Conservation (phyloP, 2,888 invertebrate genomes). For the Hirtodrosophila duncani region DNA sequence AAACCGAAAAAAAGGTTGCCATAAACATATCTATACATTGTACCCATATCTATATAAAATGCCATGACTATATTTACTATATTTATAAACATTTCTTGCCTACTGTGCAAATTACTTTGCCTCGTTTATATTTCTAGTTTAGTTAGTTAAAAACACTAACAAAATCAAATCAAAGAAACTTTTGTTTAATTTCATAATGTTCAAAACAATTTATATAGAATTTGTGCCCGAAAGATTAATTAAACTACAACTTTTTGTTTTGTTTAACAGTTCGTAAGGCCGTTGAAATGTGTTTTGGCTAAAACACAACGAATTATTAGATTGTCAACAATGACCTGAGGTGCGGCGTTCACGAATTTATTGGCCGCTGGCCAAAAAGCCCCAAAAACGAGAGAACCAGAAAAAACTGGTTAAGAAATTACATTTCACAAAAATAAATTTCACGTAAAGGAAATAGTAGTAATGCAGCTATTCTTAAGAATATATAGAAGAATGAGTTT, state of each 20-base stretch:
- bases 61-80: no score
- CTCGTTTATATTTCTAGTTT: conserved; percentile 17
- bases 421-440: conserved; percentile 29
- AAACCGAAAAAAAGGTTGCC: no score
- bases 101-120: conserved; percentile 19
- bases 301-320: conserved; percentile 23
- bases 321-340: conserved; percentile 60
- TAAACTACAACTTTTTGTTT: conserved; percentile 7
- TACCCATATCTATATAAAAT: no score
- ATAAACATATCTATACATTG: no score
- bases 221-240: no score
- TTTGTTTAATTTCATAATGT: no score
- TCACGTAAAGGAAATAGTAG: neutral
- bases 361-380: conserved; percentile 48
- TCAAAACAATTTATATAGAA: no score
- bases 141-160: neutral
- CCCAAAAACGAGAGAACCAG: conserved; percentile 27
- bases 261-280: conserved; percentile 17
- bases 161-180: no score
- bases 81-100: neutral
- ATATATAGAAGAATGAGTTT: conserved; percentile 18
- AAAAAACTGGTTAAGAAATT: conserved; percentile 38
- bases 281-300: no score
- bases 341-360: conserved; percentile 36
- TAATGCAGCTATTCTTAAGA: conserved; percentile 2